Percentiles rank a stretch among this genome's conserved stretches.
Evolutionary conservation across 2,797 vertebrate genomes (phyloP).

Genomic region (Heterohyrax brucei): DNA sequence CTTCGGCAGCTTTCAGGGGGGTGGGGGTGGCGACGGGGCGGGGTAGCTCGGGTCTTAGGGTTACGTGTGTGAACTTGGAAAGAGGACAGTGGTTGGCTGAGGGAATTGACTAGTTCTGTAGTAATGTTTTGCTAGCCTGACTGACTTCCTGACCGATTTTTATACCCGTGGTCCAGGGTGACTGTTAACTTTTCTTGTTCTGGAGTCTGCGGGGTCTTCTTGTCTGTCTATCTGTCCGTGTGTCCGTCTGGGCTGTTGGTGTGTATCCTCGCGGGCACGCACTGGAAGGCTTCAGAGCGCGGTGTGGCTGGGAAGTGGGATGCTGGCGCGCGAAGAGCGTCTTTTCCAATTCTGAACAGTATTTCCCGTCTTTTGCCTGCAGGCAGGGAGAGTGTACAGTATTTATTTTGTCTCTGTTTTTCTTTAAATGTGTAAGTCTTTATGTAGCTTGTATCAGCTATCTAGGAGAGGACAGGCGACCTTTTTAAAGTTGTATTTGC

Average conservation of each 20-base stretch:
- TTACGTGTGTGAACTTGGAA: conserved; percentile 86
- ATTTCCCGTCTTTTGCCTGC: conserved; percentile 95
- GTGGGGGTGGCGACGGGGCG: conserved; percentile 54
- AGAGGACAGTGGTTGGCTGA: conserved; percentile 89
- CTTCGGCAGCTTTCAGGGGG: conserved; percentile 87
- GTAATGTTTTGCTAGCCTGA: conserved; percentile 90
- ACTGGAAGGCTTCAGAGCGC: conserved; percentile 86
- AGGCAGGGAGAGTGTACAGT: conserved; percentile 96
- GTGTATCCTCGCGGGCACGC: conserved; percentile 87
- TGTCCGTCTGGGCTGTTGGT: conserved; percentile 87
- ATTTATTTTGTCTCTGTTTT: conserved; percentile 93
- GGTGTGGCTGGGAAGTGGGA: conserved; percentile 91
- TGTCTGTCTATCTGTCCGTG: conserved; percentile 83
- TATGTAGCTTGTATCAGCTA: conserved; percentile 91
- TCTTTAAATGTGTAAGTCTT: conserved; percentile 92
- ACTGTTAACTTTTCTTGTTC: conserved; percentile 86
- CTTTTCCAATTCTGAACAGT: conserved; percentile 90
- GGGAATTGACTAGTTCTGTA: conserved; percentile 93
- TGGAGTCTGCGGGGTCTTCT: conserved; percentile 86
- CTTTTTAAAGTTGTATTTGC: conserved; percentile 93
- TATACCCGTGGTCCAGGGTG: conserved; percentile 88
- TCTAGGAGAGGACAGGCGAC: conserved; percentile 91
- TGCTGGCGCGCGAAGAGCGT: conserved; percentile 92
- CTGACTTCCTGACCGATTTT: conserved; percentile 89
- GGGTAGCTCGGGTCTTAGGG: conserved; percentile 84